Evolutionary conservation across 2,797 vertebrate genomes (phyloP), one percentile per base, ranked within the genome.

Genomic region (Parambassis ranga): DNA sequence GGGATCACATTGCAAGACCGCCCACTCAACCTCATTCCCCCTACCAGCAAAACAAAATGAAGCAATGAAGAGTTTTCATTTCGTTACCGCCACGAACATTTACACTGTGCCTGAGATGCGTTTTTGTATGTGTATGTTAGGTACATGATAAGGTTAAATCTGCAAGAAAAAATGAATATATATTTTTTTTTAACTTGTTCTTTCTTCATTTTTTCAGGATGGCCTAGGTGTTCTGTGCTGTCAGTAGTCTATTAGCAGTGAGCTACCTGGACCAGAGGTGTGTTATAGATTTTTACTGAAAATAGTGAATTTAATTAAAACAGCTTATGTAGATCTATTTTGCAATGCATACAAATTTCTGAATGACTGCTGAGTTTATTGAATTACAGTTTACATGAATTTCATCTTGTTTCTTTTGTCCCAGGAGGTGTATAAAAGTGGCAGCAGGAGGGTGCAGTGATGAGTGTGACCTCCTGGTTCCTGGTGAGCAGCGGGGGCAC

Each of bases 391-490:
- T 63, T 13, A 16, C 3, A 23, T 60, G 4, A 23, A 16, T 19
- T 23, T 6, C 9, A 16, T 11, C 10, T 26, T 19, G 5, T 46
- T 37, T 42, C n/a, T 52, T 35, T 35, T 61, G 14, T 42, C 24
- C 10, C 31, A 30, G 80, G 86, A 94, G 82, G 88, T 82, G 81
- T 72, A 43, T 19, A 43, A 3, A 53, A 37, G 46, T 38, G 69
- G 60, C 69, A 59, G 68, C 74, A 68, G 64, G 58, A 78, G 72
- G 48, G 90, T 93, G 71, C 79, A 88, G 82, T 80, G 90, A 97
- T 98, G 96, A 98, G 95, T 72, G 91, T 98, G 84, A 97, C 95
- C 82, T 98, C 97, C 35, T 99, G 97, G 97, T 99, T 99, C 94
- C 93, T 99, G 91, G 97, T 98, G 88, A 98, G 94, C 94, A 96